These are phyloP conservation scores for Umimayanthus chanpuru DNA, from an alignment of 92 coral and sea anemone genomes.

Conservation along the genomic window DNA sequence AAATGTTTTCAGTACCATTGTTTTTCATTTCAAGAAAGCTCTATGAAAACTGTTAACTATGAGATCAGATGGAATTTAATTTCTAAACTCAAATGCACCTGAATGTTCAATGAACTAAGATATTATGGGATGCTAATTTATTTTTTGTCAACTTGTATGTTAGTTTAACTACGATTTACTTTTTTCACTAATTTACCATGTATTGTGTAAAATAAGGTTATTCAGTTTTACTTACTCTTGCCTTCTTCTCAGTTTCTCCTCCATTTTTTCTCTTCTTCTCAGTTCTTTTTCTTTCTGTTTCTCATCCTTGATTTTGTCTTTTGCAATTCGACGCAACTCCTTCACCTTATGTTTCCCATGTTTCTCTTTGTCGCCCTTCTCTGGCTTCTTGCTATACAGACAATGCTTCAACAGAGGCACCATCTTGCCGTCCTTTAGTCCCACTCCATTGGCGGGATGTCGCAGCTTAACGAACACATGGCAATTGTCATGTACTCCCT, in stretches of 20 bases:
- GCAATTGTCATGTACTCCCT: constrained; percentile 63
- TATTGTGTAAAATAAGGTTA: too few relatives aligned
- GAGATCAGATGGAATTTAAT: background rate
- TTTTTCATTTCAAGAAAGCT: background rate
- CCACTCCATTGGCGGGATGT: constrained; percentile 74
- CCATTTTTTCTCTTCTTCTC: constrained; percentile 58
- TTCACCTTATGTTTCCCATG: constrained; percentile 26
- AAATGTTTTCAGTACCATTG: background rate
- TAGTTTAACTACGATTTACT: background rate
- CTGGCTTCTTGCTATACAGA: constrained; percentile 55
- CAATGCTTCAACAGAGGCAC: constrained; percentile 77
- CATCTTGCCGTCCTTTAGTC: constrained; percentile 91
- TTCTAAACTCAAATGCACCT: background rate
- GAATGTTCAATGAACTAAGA: too few relatives aligned
- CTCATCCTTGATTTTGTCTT: constrained; percentile 56
- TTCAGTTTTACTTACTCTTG: constrained; percentile 60
- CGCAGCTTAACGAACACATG: constrained; percentile 89
- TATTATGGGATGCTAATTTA: background rate
- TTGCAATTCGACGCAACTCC: constrained; percentile 24
- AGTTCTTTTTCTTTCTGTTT: constrained; percentile 67
- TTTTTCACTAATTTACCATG: background rate
- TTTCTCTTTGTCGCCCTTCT: constrained; percentile 36
- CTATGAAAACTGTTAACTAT: background rate
- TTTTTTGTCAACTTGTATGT: background rate
- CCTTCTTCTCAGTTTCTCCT: constrained; percentile 51